Conservation (phyloP, 1,140 invertebrate genomes). For the Meteorus sp. region DNA sequence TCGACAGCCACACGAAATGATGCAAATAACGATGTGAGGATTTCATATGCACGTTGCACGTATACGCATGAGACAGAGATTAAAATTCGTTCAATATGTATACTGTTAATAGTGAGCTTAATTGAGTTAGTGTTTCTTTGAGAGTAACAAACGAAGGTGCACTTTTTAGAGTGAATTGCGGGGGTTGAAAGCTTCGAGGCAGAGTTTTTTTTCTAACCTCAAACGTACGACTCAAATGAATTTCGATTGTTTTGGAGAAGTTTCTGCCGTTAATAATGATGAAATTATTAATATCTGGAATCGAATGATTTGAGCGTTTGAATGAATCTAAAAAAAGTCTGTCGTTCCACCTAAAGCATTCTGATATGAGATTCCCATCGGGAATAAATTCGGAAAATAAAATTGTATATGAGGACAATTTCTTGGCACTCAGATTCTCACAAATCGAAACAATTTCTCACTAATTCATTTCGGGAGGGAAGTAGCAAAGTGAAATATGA, state of each 20-base stretch:
- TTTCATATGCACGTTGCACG: constrained; percentile 40
- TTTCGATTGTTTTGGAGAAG: background rate
- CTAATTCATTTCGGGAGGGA: constrained; percentile 23
- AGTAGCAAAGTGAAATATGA: no score
- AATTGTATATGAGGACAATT: constrained; percentile 26
- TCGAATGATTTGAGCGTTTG: background rate
- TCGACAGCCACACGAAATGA: background rate
- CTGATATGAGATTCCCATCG: constrained; percentile 43
- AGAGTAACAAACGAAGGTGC: constrained; percentile 20
- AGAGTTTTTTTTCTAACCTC: constrained; percentile 10
- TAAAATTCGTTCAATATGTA: constrained; percentile 44
- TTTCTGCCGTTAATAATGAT: background rate
- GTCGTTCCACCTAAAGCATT: constrained; percentile 51
- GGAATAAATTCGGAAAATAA: constrained; percentile 15
- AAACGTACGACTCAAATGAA: background rate
- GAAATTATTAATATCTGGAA: background rate
- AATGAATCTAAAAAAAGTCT: constrained; percentile 16
- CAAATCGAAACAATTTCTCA: constrained; percentile 25
- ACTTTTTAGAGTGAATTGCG: constrained; percentile 10
- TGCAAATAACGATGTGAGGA: constrained; percentile 24
- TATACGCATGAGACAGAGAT: constrained; percentile 56
- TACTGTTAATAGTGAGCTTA: constrained; percentile 62
- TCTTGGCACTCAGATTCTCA: constrained; percentile 28
- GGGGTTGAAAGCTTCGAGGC: constrained; percentile 5
- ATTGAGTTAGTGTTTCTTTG: constrained; percentile 53